Percentiles rank a stretch among this genome's conserved stretches.
phyloP scores from a whole-genome alignment of 2,888 invertebrate species.

The Orthosia gracilis region DNA sequence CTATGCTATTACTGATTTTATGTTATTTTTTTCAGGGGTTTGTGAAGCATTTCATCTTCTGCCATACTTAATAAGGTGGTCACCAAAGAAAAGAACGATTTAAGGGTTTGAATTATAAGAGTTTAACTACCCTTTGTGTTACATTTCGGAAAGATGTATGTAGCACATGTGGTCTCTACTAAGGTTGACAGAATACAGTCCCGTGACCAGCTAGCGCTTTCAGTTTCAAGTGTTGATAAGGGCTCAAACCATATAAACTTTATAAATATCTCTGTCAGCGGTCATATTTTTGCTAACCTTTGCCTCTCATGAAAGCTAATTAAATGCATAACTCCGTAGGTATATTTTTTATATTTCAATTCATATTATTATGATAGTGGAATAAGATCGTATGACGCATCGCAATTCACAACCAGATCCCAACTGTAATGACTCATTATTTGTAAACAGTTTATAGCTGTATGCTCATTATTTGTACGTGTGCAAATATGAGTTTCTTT shows the following conservation, averaged over 20 bases:
- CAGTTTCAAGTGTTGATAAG: too few relatives aligned
- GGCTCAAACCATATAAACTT: too few relatives aligned
- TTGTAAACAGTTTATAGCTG: slow-evolving; percentile 30
- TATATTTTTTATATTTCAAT: slow-evolving; percentile 25
- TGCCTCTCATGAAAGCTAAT: not conserved
- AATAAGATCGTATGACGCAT: slow-evolving; percentile 50
- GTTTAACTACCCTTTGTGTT: too few relatives aligned
- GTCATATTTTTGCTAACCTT: not conserved
- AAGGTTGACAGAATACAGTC: not conserved
- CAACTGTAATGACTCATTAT: slow-evolving; percentile 48
- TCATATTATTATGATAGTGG: not conserved
- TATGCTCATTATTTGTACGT: slow-evolving; percentile 14
- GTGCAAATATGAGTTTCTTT: slow-evolving; percentile 32
- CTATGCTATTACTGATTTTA: too few relatives aligned
- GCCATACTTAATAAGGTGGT: too few relatives aligned
- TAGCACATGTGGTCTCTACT: too few relatives aligned
- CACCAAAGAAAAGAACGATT: too few relatives aligned
- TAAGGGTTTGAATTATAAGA: too few relatives aligned
- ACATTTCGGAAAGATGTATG: too few relatives aligned
- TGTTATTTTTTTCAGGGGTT: too few relatives aligned
- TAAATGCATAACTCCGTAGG: not conserved
- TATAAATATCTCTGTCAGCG: not conserved
- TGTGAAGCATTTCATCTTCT: too few relatives aligned
- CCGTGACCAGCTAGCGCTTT: too few relatives aligned
- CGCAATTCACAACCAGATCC: slow-evolving; percentile 11